A percentile compares a stretch with the other conserved stretches of the same genome.
phyloP scores from a whole-genome alignment of 1,140 invertebrate genomes.

The Macrosteles quadrilineatus region DNA sequence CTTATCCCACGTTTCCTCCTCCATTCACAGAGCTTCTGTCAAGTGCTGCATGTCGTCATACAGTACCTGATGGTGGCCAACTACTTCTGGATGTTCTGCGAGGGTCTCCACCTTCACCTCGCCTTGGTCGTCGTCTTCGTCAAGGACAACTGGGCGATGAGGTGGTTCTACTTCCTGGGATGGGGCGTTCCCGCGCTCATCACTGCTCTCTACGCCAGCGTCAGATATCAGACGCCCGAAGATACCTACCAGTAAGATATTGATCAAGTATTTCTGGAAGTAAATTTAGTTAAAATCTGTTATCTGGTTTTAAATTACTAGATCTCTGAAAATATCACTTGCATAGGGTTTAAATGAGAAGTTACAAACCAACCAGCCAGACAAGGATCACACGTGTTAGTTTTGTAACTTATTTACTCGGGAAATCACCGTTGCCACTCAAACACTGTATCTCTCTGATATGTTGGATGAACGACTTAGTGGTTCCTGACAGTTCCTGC shows the following conservation, averaged over 20 bases:
- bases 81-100: constrained; percentile 62
- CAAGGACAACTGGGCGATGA: constrained; percentile 55
- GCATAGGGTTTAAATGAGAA: too few species aligned
- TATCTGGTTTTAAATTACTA: too few species aligned
- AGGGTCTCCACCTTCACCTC: constrained; percentile 61
- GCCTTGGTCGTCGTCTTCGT: constrained; percentile 60
- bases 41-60: constrained; percentile 56
- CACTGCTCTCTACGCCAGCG: constrained; percentile 48
- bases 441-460: constrained; percentile 28
- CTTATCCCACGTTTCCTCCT: too few species aligned
- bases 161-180: constrained; percentile 59
- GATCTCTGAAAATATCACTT: too few species aligned
- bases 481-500: too few species aligned
- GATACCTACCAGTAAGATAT: constrained; percentile 44
- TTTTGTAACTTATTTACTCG: too few species aligned
- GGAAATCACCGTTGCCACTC: too few species aligned
- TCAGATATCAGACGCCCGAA: constrained; percentile 43
- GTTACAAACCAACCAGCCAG: too few species aligned
- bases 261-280: too few species aligned
- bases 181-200: constrained; percentile 54
- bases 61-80: constrained; percentile 62
- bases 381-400: too few species aligned
- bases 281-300: too few species aligned
- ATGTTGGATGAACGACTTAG: background rate
- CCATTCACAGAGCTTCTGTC: constrained; percentile 58